Evolutionary conservation across 2,113 vertebrate species (phyloP), one percentile per base, ranked within the genome.

Genomic region (Carettochelys insculpta): DNA sequence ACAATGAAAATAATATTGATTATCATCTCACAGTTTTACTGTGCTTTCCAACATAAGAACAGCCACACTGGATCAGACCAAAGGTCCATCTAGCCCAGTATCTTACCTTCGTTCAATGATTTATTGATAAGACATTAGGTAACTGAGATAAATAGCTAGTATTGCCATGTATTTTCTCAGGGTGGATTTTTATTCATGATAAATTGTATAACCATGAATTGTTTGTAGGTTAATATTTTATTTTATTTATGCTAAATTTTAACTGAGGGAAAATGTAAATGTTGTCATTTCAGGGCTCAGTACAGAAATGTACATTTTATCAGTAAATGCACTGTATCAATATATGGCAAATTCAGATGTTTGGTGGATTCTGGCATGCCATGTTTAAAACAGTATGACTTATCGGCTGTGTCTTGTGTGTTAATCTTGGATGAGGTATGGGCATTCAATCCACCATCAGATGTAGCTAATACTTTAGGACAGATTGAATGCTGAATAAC

Each of bases 21-120:
- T 68, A 50, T 7, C 17, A 61, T 43, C 80, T 85, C 51, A 5
- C 22, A 61, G 3, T 50, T 89, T 52, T 1, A 38, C 1, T 14
- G 13, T 24, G 17, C 25, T 45, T 82, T 83, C n/a, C n/a, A n/a
- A n/a, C n/a, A n/a, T n/a, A n/a, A n/a, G n/a, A n/a, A n/a, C n/a
- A n/a, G n/a, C n/a, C n/a, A n/a, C n/a, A n/a, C n/a, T n/a, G n/a
- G n/a, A n/a, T n/a, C n/a, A n/a, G n/a, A n/a, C n/a, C n/a, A n/a
- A n/a, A n/a, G n/a, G n/a, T n/a, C n/a, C n/a, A n/a, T n/a, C n/a
- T n/a, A n/a, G n/a, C n/a, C n/a, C n/a, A n/a, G n/a, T n/a, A n/a
- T n/a, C n/a, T n/a, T n/a, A n/a, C n/a, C n/a, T n/a, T 54, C 3
- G 31, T 24, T 2, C 11, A 45, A 1, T 38, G 1, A 76, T 56